Evolutionary conservation across 2,113 vertebrate genomes (phyloP).

Genomic region (Henicopernis longicauda): DNA sequence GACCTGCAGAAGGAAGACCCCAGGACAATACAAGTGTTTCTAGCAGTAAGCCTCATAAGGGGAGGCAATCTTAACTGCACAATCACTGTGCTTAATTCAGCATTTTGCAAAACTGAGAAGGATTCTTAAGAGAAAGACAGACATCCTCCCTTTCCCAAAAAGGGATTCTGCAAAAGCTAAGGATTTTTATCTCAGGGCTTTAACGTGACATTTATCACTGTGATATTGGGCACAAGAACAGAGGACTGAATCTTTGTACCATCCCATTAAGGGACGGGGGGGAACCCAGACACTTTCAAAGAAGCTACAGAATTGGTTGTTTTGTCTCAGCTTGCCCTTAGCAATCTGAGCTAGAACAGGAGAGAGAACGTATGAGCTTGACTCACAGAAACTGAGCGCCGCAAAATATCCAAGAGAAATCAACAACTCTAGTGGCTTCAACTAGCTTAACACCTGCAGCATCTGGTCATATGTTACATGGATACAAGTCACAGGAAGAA

Average conservation of each 20-base stretch:
- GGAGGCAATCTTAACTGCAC: neutral
- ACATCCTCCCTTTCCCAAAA: neutral
- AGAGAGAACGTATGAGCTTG: neutral
- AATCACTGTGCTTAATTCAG: neutral
- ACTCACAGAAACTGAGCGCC: neutral
- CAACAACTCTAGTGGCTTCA: neutral
- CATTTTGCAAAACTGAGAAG: neutral
- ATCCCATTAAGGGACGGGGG: neutral
- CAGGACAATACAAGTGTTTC: neutral
- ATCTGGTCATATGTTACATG: neutral
- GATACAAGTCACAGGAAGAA: neutral
- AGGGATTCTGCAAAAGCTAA: neutral
- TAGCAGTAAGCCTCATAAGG: neutral
- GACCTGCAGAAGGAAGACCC: slow-evolving; percentile 70
- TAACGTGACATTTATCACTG: neutral
- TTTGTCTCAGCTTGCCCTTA: neutral
- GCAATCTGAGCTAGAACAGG: neutral
- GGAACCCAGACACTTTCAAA: neutral
- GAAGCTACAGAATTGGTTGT: neutral
- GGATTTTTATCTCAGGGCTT: neutral
- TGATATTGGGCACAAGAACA: neutral
- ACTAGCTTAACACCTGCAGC: neutral
- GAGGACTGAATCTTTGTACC: neutral
- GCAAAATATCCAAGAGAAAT: neutral
- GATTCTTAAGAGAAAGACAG: neutral